These are phyloP conservation scores for Psittacula cyanocephala DNA, from an alignment of 2,113 vertebrate species.

Conservation along the genomic window DNA sequence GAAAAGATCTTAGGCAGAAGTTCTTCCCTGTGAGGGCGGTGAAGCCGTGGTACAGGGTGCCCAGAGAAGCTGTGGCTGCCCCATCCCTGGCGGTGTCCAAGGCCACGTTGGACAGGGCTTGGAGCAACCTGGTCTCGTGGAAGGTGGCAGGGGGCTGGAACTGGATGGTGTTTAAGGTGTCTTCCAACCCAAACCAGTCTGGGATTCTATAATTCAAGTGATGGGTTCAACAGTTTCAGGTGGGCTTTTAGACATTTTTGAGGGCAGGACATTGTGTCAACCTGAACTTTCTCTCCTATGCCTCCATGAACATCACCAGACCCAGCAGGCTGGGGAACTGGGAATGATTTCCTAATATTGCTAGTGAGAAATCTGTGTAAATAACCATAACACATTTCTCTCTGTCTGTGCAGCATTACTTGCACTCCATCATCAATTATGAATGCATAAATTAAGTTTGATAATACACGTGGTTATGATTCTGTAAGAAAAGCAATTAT, in stretches of 20 bases:
- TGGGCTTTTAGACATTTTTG: background rate
- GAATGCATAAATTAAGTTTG: background rate
- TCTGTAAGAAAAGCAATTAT: background rate
- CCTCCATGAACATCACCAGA: background rate
- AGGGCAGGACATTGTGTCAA: background rate
- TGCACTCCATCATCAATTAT: background rate
- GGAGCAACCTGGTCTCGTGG: no score
- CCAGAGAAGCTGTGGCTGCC: no score
- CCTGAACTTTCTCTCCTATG: background rate
- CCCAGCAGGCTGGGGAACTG: accelerated
- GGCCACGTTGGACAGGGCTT: no score
- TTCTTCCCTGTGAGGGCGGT: no score
- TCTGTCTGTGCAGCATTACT: background rate
- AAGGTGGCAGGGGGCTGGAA: background rate
- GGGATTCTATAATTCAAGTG: background rate
- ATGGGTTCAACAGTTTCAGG: background rate
- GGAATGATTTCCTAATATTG: background rate
- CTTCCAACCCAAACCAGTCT: background rate
- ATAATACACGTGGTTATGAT: no score
- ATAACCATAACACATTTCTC: background rate
- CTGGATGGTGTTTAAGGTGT: background rate
- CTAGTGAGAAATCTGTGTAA: background rate
- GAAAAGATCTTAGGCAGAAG: no score
- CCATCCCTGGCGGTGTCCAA: no score
- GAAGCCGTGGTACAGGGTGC: no score